Evolutionary conservation across 2,797 vertebrate genomes (phyloP).

Genomic region (Arremon aurantiirostris): DNA sequence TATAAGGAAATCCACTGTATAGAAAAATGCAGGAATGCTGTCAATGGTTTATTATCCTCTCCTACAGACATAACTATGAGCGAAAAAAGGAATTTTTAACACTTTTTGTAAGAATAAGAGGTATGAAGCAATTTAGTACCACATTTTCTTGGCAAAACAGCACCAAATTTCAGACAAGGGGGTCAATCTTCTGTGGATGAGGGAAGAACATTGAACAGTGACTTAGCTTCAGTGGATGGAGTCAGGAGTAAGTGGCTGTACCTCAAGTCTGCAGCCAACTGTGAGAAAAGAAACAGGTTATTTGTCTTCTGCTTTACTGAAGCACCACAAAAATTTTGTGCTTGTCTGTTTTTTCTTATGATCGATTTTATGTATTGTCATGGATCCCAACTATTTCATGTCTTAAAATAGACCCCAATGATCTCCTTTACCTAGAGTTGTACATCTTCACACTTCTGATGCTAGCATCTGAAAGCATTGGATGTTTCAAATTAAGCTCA

Average conservation of each 20-base stretch:
- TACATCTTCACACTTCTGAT: not conserved
- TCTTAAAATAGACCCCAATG: not conserved
- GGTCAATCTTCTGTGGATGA: not conserved
- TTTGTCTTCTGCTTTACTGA: not conserved
- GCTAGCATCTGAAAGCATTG: not conserved
- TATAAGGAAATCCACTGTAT: not conserved
- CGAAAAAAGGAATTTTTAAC: not conserved
- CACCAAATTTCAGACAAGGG: not conserved
- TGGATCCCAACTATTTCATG: not conserved
- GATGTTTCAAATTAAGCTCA: not conserved
- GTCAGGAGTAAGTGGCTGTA: not conserved
- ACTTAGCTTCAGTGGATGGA: not conserved
- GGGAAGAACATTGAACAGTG: not conserved
- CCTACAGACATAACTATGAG: not conserved
- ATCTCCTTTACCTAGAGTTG: not conserved
- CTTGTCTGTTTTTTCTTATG: not conserved
- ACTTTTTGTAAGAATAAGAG: not conserved
- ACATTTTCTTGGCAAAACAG: not conserved
- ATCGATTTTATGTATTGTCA: not conserved
- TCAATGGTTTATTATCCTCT: not conserved
- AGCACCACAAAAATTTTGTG: not conserved
- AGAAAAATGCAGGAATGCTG: not conserved
- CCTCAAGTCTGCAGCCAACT: not conserved
- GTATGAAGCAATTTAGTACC: not conserved
- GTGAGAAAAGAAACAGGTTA: not conserved